phyloP scores from a whole-genome alignment of 2,888 invertebrate species.

The Rhagophthalmus giganteus region DNA sequence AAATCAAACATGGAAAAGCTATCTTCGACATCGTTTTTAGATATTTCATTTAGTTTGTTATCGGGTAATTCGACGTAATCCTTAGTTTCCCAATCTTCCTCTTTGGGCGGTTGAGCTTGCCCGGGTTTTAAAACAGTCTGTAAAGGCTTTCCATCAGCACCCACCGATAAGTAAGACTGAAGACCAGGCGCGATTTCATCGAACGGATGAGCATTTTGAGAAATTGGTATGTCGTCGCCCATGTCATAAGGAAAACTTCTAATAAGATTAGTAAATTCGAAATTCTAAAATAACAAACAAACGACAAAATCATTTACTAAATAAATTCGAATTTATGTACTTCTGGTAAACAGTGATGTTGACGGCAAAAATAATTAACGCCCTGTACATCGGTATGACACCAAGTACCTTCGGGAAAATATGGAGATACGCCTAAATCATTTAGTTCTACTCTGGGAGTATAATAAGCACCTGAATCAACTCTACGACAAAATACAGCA shows the following conservation, averaged over 20 bases:
- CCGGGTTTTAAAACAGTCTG: slow-evolving; percentile 61
- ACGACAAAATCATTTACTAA: no score
- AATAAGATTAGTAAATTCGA: slow-evolving; percentile 60
- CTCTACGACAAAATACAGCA: slow-evolving; percentile 73
- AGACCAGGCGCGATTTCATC: slow-evolving; percentile 57
- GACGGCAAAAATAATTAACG: slow-evolving; percentile 70
- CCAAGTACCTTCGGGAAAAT: slow-evolving; percentile 82
- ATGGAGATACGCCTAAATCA: slow-evolving; percentile 71
- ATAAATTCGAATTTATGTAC: no score
- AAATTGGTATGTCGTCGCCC: slow-evolving; percentile 62
- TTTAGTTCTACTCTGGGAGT: slow-evolving; percentile 77
- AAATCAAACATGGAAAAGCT: background rate
- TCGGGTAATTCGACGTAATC: slow-evolving; percentile 67
- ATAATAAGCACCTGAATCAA: slow-evolving; percentile 69
- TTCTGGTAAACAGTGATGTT: slow-evolving; percentile 76
- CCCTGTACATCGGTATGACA: slow-evolving; percentile 67
- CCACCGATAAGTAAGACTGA: slow-evolving; percentile 64
- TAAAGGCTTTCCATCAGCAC: slow-evolving; percentile 63
- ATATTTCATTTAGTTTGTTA: slow-evolving; percentile 10
- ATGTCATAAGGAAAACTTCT: slow-evolving; percentile 55
- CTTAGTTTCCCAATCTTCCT: slow-evolving; percentile 67
- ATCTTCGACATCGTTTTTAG: background rate
- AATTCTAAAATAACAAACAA: slow-evolving; percentile 60
- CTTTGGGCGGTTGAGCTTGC: slow-evolving; percentile 57
- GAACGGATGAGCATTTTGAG: slow-evolving; percentile 66